Conservation (phyloP, 2,113 vertebrate species). For the Cinclus cinclus region DNA sequence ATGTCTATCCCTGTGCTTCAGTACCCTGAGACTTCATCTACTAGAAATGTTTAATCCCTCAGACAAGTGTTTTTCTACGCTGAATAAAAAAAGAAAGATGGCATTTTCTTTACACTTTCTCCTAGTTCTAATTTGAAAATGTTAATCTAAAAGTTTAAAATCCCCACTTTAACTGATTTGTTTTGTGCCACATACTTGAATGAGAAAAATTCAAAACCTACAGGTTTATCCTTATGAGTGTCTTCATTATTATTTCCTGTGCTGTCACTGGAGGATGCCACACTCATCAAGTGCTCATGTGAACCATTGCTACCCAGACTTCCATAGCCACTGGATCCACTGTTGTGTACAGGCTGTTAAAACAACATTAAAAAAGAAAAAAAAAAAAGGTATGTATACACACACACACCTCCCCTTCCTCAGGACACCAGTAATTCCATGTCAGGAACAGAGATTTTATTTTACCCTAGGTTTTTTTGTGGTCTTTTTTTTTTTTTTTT, state of each 20-base stretch:
- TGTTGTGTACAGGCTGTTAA: conserved; percentile 88
- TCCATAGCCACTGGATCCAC: conserved; percentile 93
- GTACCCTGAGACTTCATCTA: not conserved
- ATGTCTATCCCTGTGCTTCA: not conserved
- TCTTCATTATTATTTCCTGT: conserved; percentile 82
- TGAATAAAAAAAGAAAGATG: not conserved
- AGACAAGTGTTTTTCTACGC: not conserved
- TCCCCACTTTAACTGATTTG: not conserved
- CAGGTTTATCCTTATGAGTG: conserved; percentile 73
- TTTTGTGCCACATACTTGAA: not conserved
- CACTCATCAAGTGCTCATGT: conserved; percentile 86
- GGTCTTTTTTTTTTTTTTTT: not conserved
- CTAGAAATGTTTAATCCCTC: not conserved
- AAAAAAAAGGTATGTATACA: not conserved
- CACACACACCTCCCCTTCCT: fast-evolving
- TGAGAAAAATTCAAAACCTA: conserved; percentile 70
- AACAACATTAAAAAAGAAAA: not conserved
- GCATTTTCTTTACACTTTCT: not conserved
- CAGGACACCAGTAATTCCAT: not conserved
- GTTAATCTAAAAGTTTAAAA: not conserved
- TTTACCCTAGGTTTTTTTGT: fast-evolving
- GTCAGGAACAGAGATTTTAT: not conserved
- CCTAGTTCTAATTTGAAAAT: not conserved
- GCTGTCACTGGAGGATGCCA: conserved; percentile 92
- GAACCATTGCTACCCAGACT: conserved; percentile 94